A percentile compares a stretch with the other conserved stretches of the same genome.
These are phyloP conservation scores for Cranoglanis bouderius DNA, from an alignment of 2,113 vertebrate species.

Conservation along the genomic window DNA sequence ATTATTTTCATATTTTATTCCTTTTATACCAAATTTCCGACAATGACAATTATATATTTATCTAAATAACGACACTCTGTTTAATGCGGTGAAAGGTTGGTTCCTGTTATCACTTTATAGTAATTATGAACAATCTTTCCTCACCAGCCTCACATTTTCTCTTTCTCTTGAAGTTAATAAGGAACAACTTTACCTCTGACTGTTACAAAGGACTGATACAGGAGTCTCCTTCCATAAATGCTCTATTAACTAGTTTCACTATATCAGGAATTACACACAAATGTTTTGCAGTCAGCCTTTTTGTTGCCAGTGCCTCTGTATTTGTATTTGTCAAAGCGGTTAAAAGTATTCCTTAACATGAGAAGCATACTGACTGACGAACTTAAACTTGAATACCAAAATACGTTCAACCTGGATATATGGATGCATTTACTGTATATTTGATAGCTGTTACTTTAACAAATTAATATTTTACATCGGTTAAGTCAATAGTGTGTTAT, in stretches of 20 bases:
- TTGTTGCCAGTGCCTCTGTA: background rate
- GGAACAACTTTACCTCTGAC: background rate
- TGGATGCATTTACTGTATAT: background rate
- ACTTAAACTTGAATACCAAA: no score
- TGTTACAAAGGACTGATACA: background rate
- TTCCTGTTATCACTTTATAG: background rate
- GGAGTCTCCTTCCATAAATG: background rate
- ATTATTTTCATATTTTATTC: background rate
- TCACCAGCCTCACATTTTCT: background rate
- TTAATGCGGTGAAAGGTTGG: background rate
- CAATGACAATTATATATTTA: background rate
- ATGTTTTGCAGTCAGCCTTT: no score
- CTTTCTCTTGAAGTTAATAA: background rate
- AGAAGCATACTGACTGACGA: background rate
- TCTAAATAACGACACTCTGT: background rate
- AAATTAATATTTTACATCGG: background rate
- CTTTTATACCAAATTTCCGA: background rate
- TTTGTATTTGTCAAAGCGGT: background rate
- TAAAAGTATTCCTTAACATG: background rate
- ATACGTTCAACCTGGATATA: background rate
- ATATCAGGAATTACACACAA: background rate
- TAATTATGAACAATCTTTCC: background rate
- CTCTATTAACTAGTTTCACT: background rate
- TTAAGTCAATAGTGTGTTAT: background rate
- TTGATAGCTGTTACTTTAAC: background rate